These are phyloP conservation scores for Pollachius pollachius DNA, from an alignment of 2,113 vertebrate species.

Conservation along the genomic window DNA sequence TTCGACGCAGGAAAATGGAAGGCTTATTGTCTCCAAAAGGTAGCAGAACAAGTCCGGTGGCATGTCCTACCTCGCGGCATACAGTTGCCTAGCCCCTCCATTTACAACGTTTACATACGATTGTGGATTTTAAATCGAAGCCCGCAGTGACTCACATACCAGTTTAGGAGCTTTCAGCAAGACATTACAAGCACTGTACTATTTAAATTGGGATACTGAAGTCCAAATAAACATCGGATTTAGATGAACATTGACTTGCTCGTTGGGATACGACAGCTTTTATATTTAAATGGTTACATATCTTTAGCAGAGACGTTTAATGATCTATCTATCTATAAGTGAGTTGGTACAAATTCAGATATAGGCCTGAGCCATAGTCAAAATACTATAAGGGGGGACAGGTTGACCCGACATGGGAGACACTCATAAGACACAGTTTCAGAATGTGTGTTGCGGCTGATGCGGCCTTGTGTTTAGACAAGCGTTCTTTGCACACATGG, in stretches of 20 bases:
- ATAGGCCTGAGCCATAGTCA: too few species aligned
- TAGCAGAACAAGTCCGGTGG: slow-evolving; percentile 64
- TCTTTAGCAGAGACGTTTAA: too few species aligned
- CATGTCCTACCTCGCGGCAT: slow-evolving; percentile 51
- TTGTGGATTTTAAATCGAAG: neutral
- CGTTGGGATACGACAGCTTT: too few species aligned
- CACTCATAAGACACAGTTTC: slow-evolving; percentile 22
- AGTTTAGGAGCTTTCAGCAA: neutral
- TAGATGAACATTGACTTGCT: too few species aligned
- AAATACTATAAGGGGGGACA: neutral
- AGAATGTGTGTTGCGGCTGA: slow-evolving; percentile 31
- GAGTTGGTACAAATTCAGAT: too few species aligned
- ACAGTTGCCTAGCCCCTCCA: slow-evolving; percentile 28
- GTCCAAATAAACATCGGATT: too few species aligned
- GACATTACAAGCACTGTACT: neutral
- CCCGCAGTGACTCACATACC: slow-evolving; percentile 1
- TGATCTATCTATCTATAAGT: too few species aligned
- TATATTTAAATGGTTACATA: too few species aligned
- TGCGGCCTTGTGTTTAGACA: slow-evolving; percentile 42
- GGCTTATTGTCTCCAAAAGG: slow-evolving; percentile 45
- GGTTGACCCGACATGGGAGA: neutral
- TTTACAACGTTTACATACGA: slow-evolving; percentile 29
- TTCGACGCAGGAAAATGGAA: slow-evolving; percentile 27
- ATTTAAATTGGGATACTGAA: too few species aligned
- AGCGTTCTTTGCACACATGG: slow-evolving; percentile 53